Base-by-base conservation (phyloP, 2,113 vertebrate genomes). In the Paramormyrops kingsleyae region DNA sequence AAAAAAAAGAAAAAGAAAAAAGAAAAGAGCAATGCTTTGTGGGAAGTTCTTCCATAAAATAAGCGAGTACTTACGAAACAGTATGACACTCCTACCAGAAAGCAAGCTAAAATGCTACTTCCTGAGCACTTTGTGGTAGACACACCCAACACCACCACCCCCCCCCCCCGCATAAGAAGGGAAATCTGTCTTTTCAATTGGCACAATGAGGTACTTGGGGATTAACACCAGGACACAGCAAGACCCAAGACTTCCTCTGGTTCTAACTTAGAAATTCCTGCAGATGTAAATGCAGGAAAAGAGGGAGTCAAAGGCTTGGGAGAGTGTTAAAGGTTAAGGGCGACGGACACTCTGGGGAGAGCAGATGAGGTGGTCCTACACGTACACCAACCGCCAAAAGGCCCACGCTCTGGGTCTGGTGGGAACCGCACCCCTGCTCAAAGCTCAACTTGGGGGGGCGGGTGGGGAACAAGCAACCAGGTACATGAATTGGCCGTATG, bases 351-450 rank as follows among this genome's bases (percentile, higher is more conserved):
- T 10, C 59, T 21, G 9, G 27, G 62, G 89, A 70, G 27, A 88
- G 49, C 90, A 91, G 90, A 50, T 90, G 90, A 87, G 56, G 27
- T n/a, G 27, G 19, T 21, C 42, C 85, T 50, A 31, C 31, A 44
- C 49, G 9, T 7, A 44, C 24, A 52, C 7, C 50, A 5, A 19
- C 24, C 86, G 49, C 12, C 49, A 44, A 88, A 44, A 5, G 70
- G 2, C 53, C 49, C 4, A 46, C 77, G n/a, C 2, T 13, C 24
- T 10, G 35, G 44, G 39, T 19, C 77, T 46, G 19, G 56, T 91
- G 92, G 90, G 93, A 92, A 92, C 24, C 7, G 21, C 83, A 90
- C 92, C 91, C 89, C 91, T 92, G 91, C 46, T 89, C 83, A 86
- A 86, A 56, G 52, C 83, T 49, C 27, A 5, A 35, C 42, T 66